Percentiles rank a stretch among this genome's conserved stretches.
These are phyloP conservation scores for Saccostrea glomerata DNA, from an alignment of 1,140 invertebrate species.

Conservation along the genomic window DNA sequence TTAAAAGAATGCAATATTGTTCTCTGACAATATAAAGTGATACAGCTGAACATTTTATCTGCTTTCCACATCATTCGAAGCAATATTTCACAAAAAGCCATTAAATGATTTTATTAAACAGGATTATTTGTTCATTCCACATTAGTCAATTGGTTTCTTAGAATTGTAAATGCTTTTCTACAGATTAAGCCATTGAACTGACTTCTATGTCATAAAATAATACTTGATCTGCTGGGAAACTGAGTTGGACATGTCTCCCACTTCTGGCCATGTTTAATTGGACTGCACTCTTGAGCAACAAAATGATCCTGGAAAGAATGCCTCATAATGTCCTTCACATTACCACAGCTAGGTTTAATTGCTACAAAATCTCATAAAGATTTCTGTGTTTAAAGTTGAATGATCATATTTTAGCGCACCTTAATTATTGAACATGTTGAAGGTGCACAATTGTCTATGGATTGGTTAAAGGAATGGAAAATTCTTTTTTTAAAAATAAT, in stretches of 20 bases:
- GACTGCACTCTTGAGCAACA: not conserved
- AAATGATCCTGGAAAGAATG: too few species aligned
- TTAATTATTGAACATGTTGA: too few species aligned
- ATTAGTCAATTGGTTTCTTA: not conserved
- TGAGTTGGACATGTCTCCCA: not conserved
- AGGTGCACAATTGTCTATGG: too few species aligned
- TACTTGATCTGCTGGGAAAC: not conserved
- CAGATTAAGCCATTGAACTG: not conserved
- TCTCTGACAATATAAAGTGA: slow-evolving; percentile 2
- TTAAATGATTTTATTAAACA: slow-evolving; percentile 23
- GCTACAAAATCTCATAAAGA: too few species aligned
- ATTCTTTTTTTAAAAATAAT: too few species aligned
- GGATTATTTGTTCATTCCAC: slow-evolving; percentile 22
- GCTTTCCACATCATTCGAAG: slow-evolving; percentile 3
- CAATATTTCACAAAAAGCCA: slow-evolving; percentile 14
- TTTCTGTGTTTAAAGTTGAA: too few species aligned
- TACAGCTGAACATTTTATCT: slow-evolving; percentile 14
- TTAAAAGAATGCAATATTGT: not conserved
- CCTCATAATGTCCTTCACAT: too few species aligned
- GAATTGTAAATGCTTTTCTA: not conserved
- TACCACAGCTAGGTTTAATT: too few species aligned
- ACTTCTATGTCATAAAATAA: not conserved
- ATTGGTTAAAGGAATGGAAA: too few species aligned
- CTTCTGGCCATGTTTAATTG: not conserved
- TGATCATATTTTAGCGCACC: too few species aligned